Percentiles rank a stretch among this genome's conserved stretches.
Evolutionary conservation across 2,888 invertebrate species (phyloP).

Genomic region (Drosophila paucipuncta): DNA sequence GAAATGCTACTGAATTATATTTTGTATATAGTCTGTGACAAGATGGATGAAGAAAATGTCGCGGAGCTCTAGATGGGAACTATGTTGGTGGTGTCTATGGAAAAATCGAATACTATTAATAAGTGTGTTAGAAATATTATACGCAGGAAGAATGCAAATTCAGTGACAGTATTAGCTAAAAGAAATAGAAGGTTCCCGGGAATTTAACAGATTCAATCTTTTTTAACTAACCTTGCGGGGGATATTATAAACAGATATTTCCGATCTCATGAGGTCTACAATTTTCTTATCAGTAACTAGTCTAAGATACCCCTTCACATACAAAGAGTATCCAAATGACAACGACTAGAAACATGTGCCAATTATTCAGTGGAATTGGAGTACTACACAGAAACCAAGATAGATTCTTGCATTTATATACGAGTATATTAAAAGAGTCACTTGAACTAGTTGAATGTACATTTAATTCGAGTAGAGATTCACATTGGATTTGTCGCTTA

Average conservation of each 20-base stretch:
- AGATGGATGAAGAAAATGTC: background rate
- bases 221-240: background rate
- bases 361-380: background rate
- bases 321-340: background rate
- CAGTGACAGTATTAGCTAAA: background rate
- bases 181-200: background rate
- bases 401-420: background rate
- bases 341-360: background rate
- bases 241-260: background rate
- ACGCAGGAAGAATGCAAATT: background rate
- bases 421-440: background rate
- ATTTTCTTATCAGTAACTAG: background rate
- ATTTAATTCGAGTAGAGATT: background rate
- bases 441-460: background rate
- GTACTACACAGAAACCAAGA: background rate
- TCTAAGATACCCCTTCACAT: background rate
- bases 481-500: background rate
- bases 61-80: constrained; percentile 35
- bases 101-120: background rate
- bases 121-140: background rate
- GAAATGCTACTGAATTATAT: constrained; percentile 11
- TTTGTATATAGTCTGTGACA: background rate
- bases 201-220: background rate
- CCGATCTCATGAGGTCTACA: background rate
- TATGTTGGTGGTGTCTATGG: background rate